Percentiles rank a stretch among this genome's conserved stretches.
Evolutionary conservation across 2,797 vertebrate genomes (phyloP).

Genomic region (Cyprinodon diabolis): DNA sequence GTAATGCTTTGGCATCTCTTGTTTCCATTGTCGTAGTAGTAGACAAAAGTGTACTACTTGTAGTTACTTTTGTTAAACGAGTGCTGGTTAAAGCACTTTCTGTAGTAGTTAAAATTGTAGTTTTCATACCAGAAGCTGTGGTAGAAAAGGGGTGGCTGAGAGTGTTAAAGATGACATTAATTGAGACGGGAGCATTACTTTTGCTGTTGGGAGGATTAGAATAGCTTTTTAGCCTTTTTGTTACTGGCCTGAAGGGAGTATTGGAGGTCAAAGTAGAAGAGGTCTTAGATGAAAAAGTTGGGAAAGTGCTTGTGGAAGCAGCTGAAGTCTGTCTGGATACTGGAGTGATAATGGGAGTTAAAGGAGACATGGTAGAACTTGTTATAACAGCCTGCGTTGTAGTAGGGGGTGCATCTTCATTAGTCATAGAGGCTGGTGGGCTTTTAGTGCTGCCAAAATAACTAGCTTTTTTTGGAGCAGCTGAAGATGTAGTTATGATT

Average conservation of each 20-base stretch:
- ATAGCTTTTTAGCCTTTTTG: constrained; percentile 8
- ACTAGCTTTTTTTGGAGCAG: constrained; percentile 19
- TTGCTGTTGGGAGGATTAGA: constrained; percentile 8
- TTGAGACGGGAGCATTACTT: constrained; percentile 11
- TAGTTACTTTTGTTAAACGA: constrained; percentile 15
- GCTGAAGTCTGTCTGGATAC: constrained; percentile 33
- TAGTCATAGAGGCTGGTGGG: constrained; percentile 21
- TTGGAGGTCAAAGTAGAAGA: constrained; percentile 5
- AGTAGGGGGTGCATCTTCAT: constrained; percentile 25
- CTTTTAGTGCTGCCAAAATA: constrained; percentile 21
- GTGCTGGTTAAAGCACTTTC: constrained; percentile 38
- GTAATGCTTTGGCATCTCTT: constrained; percentile 43
- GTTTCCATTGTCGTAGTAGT: constrained; percentile 44
- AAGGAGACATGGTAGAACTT: constrained; percentile 23
- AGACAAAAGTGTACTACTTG: constrained; percentile 6
- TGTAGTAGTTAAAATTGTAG: constrained; percentile 21
- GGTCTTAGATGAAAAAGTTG: constrained; percentile 6
- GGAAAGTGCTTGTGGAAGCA: constrained; percentile 17
- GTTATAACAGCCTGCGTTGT: constrained; percentile 23
- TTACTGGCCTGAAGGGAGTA: constrained; percentile 10
- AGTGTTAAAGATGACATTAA: constrained; percentile 16
- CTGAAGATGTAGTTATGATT: constrained; percentile 38
- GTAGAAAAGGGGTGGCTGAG: constrained; percentile 10
- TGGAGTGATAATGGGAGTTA: constrained; percentile 49
- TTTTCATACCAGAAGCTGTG: constrained; percentile 4